Conservation (phyloP, 2,888 invertebrate species). For the Thalpophila matura region DNA sequence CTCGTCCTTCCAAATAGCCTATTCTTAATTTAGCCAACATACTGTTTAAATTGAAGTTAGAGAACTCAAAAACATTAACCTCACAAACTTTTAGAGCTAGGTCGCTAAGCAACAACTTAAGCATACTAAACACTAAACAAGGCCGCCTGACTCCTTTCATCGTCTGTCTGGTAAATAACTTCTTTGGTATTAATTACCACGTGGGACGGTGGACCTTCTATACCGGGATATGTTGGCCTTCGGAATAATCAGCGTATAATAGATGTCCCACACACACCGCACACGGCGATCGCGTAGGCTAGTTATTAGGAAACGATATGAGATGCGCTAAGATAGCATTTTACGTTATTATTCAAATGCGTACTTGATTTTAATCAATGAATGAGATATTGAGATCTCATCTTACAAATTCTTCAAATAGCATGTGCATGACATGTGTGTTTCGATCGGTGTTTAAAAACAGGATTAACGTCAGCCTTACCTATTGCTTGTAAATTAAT, state of each 20-base stretch:
- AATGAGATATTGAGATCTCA: slow-evolving; percentile 16
- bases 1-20: background rate
- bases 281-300: slow-evolving; percentile 72
- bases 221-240: slow-evolving; percentile 73
- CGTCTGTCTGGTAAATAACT: slow-evolving; percentile 50
- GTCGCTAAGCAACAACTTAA: slow-evolving; percentile 26
- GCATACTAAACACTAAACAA: slow-evolving; percentile 40
- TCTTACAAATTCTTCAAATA: slow-evolving; percentile 4
- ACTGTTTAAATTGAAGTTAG: slow-evolving; percentile 3
- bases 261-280: slow-evolving; percentile 77
- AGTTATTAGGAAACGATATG: slow-evolving; percentile 34
- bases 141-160: slow-evolving; percentile 55
- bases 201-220: slow-evolving; percentile 77
- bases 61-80: slow-evolving; percentile 39
- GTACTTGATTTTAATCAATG: slow-evolving; percentile 24
- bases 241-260: slow-evolving; percentile 68
- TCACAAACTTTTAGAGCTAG: slow-evolving; percentile 37
- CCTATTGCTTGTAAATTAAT: no score
- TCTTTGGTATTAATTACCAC: slow-evolving; percentile 78
- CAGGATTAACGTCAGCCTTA: background rate
- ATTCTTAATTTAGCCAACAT: background rate
- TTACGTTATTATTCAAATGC: slow-evolving; percentile 11
- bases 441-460: background rate
- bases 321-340: slow-evolving; percentile 41
- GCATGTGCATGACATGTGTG: background rate